phyloP scores from a whole-genome alignment of 2,888 invertebrate species.

The Diaperis boleti region DNA sequence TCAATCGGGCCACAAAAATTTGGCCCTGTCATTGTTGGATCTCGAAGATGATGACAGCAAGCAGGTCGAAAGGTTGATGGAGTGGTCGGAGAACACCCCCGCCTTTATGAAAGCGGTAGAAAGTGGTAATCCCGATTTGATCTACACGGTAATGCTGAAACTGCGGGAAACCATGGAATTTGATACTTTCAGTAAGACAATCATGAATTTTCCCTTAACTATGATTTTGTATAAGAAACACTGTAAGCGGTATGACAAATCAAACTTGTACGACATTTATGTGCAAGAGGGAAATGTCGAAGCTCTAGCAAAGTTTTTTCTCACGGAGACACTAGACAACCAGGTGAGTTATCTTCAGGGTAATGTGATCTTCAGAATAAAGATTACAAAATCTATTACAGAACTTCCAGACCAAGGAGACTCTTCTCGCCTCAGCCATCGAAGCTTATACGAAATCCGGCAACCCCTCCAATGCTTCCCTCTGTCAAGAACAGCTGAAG shows the following conservation, averaged over 20 bases:
- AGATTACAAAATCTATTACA: neutral
- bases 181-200: neutral
- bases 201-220: neutral
- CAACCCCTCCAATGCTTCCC: neutral
- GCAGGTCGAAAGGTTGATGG: neutral
- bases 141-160: neutral
- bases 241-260: neutral
- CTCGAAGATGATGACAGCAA: neutral
- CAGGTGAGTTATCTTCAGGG: neutral
- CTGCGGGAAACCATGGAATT: neutral
- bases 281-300: neutral
- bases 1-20: neutral
- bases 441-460: neutral
- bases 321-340: neutral
- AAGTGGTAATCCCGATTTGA: constrained; percentile 1
- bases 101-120: neutral
- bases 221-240: neutral
- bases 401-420: neutral
- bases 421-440: neutral
- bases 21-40: neutral
- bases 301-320: neutral
- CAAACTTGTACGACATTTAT: neutral
- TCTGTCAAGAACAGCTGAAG: neutral
- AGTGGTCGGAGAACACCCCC: neutral
- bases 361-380: neutral